These are phyloP conservation scores for Heliconius melpomene DNA, from an alignment of 1,140 invertebrate genomes.

Conservation along the genomic window DNA sequence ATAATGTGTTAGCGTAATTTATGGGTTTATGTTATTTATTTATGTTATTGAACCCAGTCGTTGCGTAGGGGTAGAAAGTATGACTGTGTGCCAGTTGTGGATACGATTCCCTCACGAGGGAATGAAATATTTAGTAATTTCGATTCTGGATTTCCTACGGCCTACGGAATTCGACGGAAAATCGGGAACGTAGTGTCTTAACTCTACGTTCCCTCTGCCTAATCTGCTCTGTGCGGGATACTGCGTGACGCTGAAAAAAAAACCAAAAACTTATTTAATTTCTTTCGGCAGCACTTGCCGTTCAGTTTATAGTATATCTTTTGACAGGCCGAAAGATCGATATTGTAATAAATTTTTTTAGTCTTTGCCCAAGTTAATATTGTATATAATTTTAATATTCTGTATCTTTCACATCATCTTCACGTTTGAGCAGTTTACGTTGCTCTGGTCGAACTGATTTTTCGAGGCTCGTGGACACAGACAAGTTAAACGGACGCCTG, in stretches of 20 bases:
- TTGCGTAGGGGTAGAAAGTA: too few relatives aligned
- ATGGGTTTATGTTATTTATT: neutral
- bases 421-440: slow-evolving; percentile 14
- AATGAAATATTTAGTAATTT: neutral
- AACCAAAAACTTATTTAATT: neutral
- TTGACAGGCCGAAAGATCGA: slow-evolving; percentile 15
- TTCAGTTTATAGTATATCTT: neutral
- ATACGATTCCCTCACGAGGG: neutral
- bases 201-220: neutral
- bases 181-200: neutral
- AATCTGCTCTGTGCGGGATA: too few relatives aligned
- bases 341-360: slow-evolving; percentile 1
- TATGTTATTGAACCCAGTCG: too few relatives aligned
- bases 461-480: neutral
- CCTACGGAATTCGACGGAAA: neutral
- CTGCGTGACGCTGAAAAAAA: neutral
- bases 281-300: neutral
- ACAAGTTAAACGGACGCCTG: neutral
- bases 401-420: slow-evolving; percentile 15
- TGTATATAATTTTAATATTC: neutral
- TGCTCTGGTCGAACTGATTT: slow-evolving; percentile 14
- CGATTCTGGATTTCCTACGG: neutral
- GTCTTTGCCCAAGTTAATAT: too few relatives aligned
- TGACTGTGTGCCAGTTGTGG: neutral
- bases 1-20: slow-evolving; percentile 26